Evolutionary conservation across 53 echinoderm and acorn worm species (phyloP).

Genomic region (Paelopatides confundens): DNA sequence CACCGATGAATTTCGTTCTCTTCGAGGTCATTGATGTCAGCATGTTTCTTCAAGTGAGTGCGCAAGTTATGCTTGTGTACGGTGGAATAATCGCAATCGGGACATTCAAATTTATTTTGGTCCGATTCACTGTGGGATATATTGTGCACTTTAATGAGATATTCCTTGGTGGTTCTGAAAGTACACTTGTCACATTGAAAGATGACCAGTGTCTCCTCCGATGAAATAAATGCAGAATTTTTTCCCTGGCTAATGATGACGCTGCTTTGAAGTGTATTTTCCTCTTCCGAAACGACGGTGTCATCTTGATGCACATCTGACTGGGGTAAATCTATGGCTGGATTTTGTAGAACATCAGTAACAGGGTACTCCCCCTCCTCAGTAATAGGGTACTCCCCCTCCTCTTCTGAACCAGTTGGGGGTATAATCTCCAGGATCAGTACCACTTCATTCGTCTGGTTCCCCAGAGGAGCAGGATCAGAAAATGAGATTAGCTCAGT

Average conservation of each 20-base stretch:
- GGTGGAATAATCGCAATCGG: conserved; percentile 79
- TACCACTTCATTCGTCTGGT: no score
- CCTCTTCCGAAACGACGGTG: not conserved
- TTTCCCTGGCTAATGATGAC: not conserved
- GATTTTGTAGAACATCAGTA: not conserved
- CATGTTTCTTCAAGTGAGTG: conserved; percentile 88
- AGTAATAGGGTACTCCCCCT: no score
- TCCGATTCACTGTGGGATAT: not conserved
- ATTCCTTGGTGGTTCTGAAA: conserved; percentile 73
- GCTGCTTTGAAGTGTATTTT: not conserved
- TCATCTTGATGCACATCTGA: not conserved
- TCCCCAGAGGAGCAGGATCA: no score
- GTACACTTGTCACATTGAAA: conserved; percentile 62
- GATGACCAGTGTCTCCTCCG: not conserved
- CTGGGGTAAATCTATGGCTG: not conserved
- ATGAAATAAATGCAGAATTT: conserved; percentile 12
- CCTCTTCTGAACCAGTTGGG: no score
- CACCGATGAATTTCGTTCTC: conserved; percentile 78
- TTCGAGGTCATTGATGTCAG: conserved; percentile 73
- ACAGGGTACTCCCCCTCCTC: no score
- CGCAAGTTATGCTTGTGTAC: conserved; percentile 81
- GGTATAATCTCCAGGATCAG: no score
- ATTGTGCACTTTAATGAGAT: conserved; percentile 76
- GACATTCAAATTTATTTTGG: conserved; percentile 67
- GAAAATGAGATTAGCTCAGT: no score